Base-by-base conservation (phyloP, 2,797 vertebrate species). In the Fistularia commersonii region DNA sequence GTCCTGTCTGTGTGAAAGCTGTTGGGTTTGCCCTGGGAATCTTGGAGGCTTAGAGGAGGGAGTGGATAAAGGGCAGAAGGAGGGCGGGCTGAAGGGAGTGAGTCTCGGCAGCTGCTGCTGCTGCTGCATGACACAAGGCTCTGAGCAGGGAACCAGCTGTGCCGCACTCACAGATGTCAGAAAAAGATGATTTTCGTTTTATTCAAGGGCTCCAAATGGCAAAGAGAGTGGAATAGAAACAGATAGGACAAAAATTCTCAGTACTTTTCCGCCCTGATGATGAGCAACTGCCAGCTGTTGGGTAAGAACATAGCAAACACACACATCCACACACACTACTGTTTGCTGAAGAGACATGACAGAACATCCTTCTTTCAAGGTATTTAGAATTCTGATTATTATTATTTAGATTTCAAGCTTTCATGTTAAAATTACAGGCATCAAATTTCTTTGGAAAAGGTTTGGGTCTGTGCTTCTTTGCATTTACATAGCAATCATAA, bases 41-140 rank as follows among this genome's bases (percentile, higher is more conserved):
- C 23, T 23, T 23, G 4, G 66, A 74, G 59, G 52, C 60, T 53
- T 42, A 48, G 47, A 52, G 54, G 51, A 74, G 74, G 76, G 83
- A 80, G 79, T 72, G 69, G 74, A 76, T 55, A 39, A 32, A n/a
- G 31, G 54, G 40, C 45, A 40, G 23, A 10, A 54, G 54, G 46
- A 48, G 48, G 59, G 51, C 51, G 42, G 45, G 51, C 40, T 66
- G 79, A 77, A 84, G 79, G 62, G 74, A 78, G 77, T 44, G 72
- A 87, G 79, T 78, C 71, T 81, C 47, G 42, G 3, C 50, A 59
- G 61, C 52, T 68, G 47, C 57, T 69, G 83, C 81, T 83, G 84
- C 80, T 82, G 80, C 70, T 56, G 65, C 51, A 42, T 43, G 46
- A 46, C 57, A 62, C 46, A 61, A 72, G 41, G 6, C 59, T 47